Evolutionary conservation across 2,888 invertebrate species (phyloP), one percentile per base, ranked within the genome.

Genomic region (Unio pictorum): DNA sequence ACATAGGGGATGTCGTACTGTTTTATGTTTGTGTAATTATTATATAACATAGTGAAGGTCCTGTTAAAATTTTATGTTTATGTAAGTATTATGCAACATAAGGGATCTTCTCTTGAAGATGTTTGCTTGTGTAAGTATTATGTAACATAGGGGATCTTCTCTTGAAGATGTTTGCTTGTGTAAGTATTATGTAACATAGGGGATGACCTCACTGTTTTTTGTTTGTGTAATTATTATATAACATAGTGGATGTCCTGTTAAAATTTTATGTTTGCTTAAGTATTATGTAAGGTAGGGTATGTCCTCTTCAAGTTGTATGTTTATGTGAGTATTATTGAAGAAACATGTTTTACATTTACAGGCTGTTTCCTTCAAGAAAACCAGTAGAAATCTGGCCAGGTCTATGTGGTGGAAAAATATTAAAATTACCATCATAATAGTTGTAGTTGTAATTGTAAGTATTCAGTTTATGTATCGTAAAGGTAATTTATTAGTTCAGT

Each of bases 391-490:
- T 77, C 91, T 98, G 74, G 95, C 96, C 56, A 92, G 96, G 59
- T 94, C 95, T 23, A 92, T 97, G 91, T 97, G 96, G 91, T 97
- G 96, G 96, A 96, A 97, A 90, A 97, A 96, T 88, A 93, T 97
- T 23, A 97, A 97, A 90, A 92, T 97, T 87, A 96, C 96, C 83
- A 92, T 95, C 18, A 93, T 96, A 75, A 91, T 94, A 79, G 93
- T 91, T 30, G 89, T 92, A 6, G 91, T 94, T 67, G 91, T 95
- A 64, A 91, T 94, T 78, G 94, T 94, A 82, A 91, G 93, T 92
- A 72, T 62, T 45, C 45, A 45, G 45, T 45, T 11, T 15, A 45
- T 45, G 45, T 45, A 45, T 45, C 4, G 2, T 45, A 45, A 45
- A 45, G 8, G 11, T 45, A 15, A 45, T 45, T 45, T 15, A 15